These are phyloP conservation scores for Bombus breviceps DNA, from an alignment of 1,140 invertebrate genomes.

Conservation along the genomic window DNA sequence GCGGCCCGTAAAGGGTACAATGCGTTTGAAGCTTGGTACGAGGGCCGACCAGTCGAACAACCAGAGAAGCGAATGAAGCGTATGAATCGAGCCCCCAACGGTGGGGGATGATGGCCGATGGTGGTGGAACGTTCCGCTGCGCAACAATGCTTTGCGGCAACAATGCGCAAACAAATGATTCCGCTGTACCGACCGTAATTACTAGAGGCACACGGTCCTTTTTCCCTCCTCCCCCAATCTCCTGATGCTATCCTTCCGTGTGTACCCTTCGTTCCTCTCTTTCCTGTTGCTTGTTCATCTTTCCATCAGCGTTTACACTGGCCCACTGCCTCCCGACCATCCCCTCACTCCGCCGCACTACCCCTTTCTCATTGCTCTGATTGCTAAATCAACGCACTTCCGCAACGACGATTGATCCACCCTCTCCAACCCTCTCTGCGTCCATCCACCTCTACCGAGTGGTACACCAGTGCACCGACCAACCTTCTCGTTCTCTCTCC, in stretches of 20 bases:
- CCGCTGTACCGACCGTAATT: conserved; percentile 76
- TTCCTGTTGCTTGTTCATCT: conserved; percentile 34
- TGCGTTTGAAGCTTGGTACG: conserved; percentile 53
- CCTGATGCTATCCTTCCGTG: not conserved
- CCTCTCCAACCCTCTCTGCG: not conserved
- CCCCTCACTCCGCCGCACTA: not conserved
- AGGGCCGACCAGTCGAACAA: conserved; percentile 15
- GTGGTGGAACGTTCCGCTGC: conserved; percentile 60
- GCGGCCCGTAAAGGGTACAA: conserved; percentile 47
- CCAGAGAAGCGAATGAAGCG: conserved; percentile 29
- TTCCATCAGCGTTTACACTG: conserved; percentile 39
- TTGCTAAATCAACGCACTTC: conserved; percentile 78
- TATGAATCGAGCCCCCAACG: conserved; percentile 5
- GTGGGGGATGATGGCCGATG: conserved; percentile 34
- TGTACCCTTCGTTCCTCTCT: conserved; percentile 33
- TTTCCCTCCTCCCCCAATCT: not conserved
- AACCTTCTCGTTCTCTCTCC: too few relatives aligned
- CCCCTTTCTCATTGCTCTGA: conserved; percentile 55
- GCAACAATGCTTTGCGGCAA: conserved; percentile 78
- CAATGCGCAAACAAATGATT: conserved; percentile 80
- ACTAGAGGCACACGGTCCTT: conserved; percentile 64
- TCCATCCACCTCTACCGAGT: not conserved
- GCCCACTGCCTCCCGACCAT: not conserved
- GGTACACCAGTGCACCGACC: not conserved
- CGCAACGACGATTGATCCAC: conserved; percentile 67